phyloP scores from a whole-genome alignment of 2,113 vertebrate genomes.

The Crotalus helleri region DNA sequence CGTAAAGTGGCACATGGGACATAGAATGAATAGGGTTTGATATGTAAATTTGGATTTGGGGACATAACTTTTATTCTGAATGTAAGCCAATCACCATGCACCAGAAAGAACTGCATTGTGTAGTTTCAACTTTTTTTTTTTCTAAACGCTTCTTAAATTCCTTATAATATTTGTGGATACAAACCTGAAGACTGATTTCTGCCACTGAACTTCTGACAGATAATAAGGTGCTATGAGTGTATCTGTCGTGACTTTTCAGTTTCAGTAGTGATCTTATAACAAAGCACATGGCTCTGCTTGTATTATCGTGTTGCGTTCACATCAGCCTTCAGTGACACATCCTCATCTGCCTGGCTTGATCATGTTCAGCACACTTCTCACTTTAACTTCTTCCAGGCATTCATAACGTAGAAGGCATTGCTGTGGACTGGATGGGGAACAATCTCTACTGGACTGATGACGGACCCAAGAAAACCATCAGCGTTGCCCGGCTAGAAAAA shows the following conservation, averaged over 20 bases:
- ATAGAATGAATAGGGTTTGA: background rate
- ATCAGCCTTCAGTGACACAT: background rate
- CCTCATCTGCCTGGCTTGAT: background rate
- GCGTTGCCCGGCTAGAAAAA: constrained; percentile 91
- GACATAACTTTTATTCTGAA: background rate
- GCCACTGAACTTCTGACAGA: background rate
- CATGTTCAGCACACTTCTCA: background rate
- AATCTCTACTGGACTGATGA: constrained; percentile 98
- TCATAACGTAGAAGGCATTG: constrained; percentile 93
- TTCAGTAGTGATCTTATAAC: background rate
- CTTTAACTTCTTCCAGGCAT: constrained; percentile 71
- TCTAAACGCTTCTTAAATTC: background rate
- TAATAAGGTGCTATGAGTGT: background rate
- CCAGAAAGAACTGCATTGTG: background rate
- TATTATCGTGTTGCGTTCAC: constrained; percentile 4
- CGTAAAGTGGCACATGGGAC: background rate
- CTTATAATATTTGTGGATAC: background rate
- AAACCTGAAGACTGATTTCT: background rate
- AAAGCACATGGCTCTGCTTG: background rate
- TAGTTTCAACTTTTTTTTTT: background rate
- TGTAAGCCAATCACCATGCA: background rate
- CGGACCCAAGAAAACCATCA: constrained; percentile 95
- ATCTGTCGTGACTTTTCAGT: background rate
- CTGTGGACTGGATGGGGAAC: constrained; percentile 97
- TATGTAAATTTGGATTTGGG: too few species aligned